These are phyloP conservation scores for Corythornis cristatus DNA, from an alignment of 2,113 vertebrate genomes.

Conservation along the genomic window DNA sequence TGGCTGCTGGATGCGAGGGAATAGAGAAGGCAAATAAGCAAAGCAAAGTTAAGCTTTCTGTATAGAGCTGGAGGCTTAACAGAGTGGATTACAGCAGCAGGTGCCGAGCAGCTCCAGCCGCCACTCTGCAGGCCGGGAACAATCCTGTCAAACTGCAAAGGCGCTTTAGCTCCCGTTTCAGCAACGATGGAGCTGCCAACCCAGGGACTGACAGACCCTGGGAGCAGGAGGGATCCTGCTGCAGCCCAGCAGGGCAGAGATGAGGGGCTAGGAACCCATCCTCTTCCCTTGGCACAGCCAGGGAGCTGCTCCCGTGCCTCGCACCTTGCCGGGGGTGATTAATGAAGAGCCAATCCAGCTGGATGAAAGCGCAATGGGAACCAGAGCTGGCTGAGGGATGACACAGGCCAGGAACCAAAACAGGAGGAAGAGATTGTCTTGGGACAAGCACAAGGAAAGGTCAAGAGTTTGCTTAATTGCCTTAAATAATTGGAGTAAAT, in stretches of 20 bases:
- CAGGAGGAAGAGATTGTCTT: background rate
- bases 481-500: background rate
- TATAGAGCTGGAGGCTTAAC: constrained; percentile 50
- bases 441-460: background rate
- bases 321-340: accelerated
- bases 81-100: constrained; percentile 71
- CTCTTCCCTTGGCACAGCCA: accelerated
- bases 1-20: constrained; percentile 7
- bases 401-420: background rate
- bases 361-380: background rate
- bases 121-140: constrained; percentile 40
- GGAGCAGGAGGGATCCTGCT: background rate
- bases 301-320: background rate
- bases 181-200: constrained; percentile 37
- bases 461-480: background rate
- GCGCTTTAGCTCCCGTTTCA: constrained; percentile 36
- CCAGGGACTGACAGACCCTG: constrained; percentile 5
- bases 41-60: constrained; percentile 56
- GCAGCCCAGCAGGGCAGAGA: background rate
- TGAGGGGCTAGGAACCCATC: background rate
- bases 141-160: constrained; percentile 64
- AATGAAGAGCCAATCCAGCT: background rate
- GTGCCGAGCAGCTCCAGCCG: constrained; percentile 47
- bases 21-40: constrained; percentile 40
- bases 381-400: background rate